Base-by-base conservation (phyloP, 2,113 vertebrate genomes). In the Petrocephalus microphthalmus region DNA sequence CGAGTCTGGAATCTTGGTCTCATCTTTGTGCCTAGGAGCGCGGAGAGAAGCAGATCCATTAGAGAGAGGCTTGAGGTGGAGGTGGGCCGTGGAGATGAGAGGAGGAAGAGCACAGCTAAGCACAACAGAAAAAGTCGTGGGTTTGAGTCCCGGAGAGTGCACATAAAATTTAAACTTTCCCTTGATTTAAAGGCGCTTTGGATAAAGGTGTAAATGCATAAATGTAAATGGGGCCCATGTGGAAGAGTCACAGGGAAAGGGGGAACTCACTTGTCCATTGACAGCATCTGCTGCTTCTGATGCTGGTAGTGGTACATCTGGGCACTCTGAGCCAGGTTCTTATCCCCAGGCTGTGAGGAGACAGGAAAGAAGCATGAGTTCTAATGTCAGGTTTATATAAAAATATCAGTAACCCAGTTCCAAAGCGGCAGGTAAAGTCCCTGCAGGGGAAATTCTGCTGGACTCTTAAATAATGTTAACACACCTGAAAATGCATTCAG, bases 281-380 rank as follows among this genome's bases (percentile, higher is more conserved):
- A 97, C 86, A 98, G 93, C 97, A 99, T 97, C 95, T 99, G 98
- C 93, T 98, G 97, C 89, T 98, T 97, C 95, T 98, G 98, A 91
- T 98, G 98, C 91, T 98, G 98, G 93, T 97, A 99, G 93, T 99
- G 98, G 91, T 97, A 98, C 97, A 99, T 97, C 94, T 99, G 98
- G 0, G 97, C 98, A 0, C 95, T 98, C 89, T 97, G 97, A 1
- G 97, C 98, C 93, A 98, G 94, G 0, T 95, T 97, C 92, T 96
- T 97, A 93, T 99, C 98, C 17, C 97, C 98, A 0, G 96, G 96
- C 98, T 99, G 91, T 98, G 91, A 87, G 7, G 0, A 33, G 22
- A 82, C 7, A 51, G 25, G 3, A 51, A 85, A 86, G 81, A 52
- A 17, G 67, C 83, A 0, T 3, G 90, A 20, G 47, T 45, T 71